phyloP scores from a whole-genome alignment of 2,888 invertebrate genomes.

The Drosophila pullipes region DNA sequence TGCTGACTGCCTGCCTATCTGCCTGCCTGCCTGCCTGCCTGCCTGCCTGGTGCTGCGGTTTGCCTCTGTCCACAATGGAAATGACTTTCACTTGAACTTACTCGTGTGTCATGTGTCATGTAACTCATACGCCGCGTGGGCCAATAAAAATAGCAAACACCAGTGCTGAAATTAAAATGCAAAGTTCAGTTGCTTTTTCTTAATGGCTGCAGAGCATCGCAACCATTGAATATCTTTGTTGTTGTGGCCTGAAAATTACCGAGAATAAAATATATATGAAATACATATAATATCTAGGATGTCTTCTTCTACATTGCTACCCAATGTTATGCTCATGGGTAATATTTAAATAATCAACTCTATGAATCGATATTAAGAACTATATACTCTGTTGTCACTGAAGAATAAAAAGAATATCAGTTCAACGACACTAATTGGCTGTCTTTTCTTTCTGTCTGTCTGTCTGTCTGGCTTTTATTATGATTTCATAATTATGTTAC shows the following conservation, averaged over 20 bases:
- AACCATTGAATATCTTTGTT: neutral
- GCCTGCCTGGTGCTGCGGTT: conserved; percentile 21
- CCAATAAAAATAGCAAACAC: conserved; percentile 21
- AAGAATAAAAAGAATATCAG: neutral
- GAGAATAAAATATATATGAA: neutral
- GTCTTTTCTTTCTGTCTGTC: neutral
- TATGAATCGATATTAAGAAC: neutral
- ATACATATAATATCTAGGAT: neutral
- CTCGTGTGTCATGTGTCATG: conserved; percentile 48
- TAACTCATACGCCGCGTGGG: conserved; percentile 49
- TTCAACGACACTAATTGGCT: neutral
- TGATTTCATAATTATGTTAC: neutral
- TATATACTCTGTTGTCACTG: neutral
- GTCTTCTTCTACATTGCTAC: neutral
- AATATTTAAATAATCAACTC: neutral
- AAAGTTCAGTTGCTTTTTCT: neutral
- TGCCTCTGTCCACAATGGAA: conserved; percentile 61
- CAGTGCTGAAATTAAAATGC: conserved; percentile 9
- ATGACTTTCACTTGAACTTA: conserved; percentile 69
- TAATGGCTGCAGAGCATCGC: neutral
- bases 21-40: neutral
- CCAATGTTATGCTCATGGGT: neutral
- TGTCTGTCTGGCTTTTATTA: too few species aligned
- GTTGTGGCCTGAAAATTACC: neutral
- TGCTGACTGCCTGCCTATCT: conserved; percentile 38